Evolutionary conservation across 2,888 invertebrate species (phyloP).

Genomic region (Teleogryllus oceanicus): DNA sequence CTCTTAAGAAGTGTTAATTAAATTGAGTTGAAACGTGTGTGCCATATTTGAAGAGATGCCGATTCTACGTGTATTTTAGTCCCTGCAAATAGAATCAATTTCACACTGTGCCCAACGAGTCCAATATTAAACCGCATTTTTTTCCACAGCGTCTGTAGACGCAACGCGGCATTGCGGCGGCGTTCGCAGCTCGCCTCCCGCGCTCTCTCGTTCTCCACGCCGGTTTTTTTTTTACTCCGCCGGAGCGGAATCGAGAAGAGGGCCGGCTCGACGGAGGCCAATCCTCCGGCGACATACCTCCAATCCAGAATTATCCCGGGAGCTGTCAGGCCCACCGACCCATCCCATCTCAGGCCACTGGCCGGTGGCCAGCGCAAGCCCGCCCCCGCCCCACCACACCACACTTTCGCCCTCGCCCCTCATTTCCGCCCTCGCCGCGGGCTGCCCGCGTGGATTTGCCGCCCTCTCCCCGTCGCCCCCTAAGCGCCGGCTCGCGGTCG

Average conservation of each 20-base stretch:
- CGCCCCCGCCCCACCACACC: background rate
- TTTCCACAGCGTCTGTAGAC: no score
- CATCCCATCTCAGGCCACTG: background rate
- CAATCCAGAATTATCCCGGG: conserved; percentile 6
- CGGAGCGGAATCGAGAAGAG: background rate
- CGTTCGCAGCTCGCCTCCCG: no score
- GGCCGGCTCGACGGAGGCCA: background rate
- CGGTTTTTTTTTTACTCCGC: background rate
- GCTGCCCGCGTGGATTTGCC: background rate
- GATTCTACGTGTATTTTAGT: no score
- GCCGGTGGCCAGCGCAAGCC: background rate
- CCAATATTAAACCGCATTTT: no score
- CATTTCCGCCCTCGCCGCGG: background rate
- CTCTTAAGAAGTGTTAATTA: no score
- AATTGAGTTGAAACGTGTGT: no score
- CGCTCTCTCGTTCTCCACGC: no score
- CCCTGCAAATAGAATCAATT: no score
- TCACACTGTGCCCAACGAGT: no score
- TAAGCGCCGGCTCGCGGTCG: background rate
- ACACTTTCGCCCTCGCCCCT: no score
- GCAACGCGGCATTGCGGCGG: no score
- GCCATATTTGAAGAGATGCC: no score
- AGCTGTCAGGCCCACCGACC: background rate
- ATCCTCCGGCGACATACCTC: background rate
- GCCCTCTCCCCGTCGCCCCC: background rate